Evolutionary conservation across 2,888 invertebrate species (phyloP), one percentile per base, ranked within the genome.

Genomic region (Rhingia rostrata): DNA sequence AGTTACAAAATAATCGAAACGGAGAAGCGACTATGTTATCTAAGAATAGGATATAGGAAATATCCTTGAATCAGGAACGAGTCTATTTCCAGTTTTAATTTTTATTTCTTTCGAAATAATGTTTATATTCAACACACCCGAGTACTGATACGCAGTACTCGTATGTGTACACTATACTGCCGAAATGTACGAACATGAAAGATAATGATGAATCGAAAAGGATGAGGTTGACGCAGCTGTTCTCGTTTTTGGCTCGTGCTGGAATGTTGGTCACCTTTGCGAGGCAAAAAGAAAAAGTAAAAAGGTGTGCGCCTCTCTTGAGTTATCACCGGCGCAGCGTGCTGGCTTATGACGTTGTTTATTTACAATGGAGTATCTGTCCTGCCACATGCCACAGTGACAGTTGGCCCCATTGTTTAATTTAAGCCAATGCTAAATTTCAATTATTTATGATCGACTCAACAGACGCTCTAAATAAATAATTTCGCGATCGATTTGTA

Each of bases 191-290:
- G 58, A 56, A 43, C 60, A 60, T 7, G 41, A 39, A 64, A 75
- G 79, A 75, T 84, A 75, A 80, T 80, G 69, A 84, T 82, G 72
- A 61, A 66, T 84, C 74, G 69, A 54, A 84, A 64, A 80, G 80
- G 60, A 80, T 80, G 69, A 69, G 51, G 74, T 80, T 74, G 64
- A 75, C 63, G 84, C 84, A 84, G 84, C 84, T 84, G 84, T 84
- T 75, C 49, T 30, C 12, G 54, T 66, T 73, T 64, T 80, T 84
- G 84, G 84, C 80, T 84, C 84, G 84, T 84, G 84, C 84, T 75
- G 74, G 80, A 80, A 84, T 84, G 58, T 80, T 84, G 84, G 66
- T 75, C 80, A 84, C 84, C 84, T 84, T 66, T 79, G 32, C 41
- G 51, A 56, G 45, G 63, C 10, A 51, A 79, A 63, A 39, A 33